Conservation (phyloP, 1,140 invertebrate species). For the Acromyrmex heyeri region DNA sequence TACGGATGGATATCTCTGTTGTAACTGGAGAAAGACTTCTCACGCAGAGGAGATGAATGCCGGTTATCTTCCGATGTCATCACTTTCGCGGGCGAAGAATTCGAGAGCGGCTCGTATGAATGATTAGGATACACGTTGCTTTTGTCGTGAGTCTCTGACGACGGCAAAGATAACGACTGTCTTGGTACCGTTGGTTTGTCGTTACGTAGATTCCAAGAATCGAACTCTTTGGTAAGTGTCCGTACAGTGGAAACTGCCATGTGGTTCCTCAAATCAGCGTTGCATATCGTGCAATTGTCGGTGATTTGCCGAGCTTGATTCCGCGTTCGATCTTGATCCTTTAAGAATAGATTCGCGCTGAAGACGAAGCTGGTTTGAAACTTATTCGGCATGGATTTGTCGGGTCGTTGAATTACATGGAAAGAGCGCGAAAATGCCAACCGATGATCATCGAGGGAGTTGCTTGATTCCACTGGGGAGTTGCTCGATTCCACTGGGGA, state of each 20-base stretch:
- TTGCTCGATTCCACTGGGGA: neutral
- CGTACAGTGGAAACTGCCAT: neutral
- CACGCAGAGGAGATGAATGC: neutral
- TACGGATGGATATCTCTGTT: constrained; percentile 75
- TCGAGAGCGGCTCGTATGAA: neutral
- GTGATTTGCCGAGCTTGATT: constrained; percentile 5
- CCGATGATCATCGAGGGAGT: constrained; percentile 9
- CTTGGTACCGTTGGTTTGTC: neutral
- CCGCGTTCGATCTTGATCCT: constrained; percentile 34
- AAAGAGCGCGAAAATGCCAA: constrained; percentile 69
- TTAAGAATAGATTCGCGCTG: constrained; percentile 74
- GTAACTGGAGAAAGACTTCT: constrained; percentile 12
- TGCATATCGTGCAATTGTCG: constrained; percentile 14
- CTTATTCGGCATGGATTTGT: constrained; percentile 48
- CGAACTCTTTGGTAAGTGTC: neutral
- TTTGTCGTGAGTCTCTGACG: neutral
- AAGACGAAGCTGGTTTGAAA: constrained; percentile 73
- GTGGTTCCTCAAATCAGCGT: constrained; percentile 28
- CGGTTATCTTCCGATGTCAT: neutral
- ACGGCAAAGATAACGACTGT: neutral
- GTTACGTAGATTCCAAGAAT: neutral
- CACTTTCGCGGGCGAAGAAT: neutral
- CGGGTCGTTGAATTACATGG: constrained; percentile 51
- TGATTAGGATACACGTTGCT: neutral
- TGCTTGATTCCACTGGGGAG: neutral